These are phyloP conservation scores for Bucco capensis DNA, from an alignment of 2,113 vertebrate genomes.

Conservation along the genomic window DNA sequence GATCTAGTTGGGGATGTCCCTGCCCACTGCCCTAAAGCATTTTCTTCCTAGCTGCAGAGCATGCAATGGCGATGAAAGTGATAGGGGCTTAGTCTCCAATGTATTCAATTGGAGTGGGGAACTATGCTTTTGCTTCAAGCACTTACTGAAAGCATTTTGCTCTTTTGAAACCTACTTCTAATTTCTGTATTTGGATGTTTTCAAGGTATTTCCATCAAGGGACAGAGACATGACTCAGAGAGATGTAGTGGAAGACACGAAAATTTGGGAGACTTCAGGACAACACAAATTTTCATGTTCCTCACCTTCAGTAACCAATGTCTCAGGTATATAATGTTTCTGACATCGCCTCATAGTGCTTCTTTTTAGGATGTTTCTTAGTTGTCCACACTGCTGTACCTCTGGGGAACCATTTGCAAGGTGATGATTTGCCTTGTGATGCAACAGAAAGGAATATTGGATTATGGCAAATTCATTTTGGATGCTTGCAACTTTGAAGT, in stretches of 20 bases:
- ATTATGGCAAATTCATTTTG: background rate
- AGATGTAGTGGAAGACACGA: conserved; percentile 84
- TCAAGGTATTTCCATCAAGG: no score
- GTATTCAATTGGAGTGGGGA: no score
- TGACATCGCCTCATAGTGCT: background rate
- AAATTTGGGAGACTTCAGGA: conserved; percentile 85
- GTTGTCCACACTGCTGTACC: background rate
- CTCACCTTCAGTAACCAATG: conserved; percentile 66
- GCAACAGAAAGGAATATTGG: background rate
- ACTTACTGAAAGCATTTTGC: no score
- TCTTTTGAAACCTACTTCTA: no score
- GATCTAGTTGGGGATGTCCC: no score
- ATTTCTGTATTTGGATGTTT: no score
- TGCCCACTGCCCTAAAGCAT: no score
- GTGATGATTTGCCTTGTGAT: background rate
- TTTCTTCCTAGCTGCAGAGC: no score
- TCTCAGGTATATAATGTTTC: conserved; percentile 79
- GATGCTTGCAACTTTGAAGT: background rate
- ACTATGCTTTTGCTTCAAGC: no score
- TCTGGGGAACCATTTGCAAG: background rate
- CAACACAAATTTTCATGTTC: conserved; percentile 92
- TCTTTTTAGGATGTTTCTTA: background rate
- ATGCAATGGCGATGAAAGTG: no score
- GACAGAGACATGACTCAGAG: no score
- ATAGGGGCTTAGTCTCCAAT: no score